Base-by-base conservation (phyloP, 2,797 vertebrate species). In the Lutra lutra region DNA sequence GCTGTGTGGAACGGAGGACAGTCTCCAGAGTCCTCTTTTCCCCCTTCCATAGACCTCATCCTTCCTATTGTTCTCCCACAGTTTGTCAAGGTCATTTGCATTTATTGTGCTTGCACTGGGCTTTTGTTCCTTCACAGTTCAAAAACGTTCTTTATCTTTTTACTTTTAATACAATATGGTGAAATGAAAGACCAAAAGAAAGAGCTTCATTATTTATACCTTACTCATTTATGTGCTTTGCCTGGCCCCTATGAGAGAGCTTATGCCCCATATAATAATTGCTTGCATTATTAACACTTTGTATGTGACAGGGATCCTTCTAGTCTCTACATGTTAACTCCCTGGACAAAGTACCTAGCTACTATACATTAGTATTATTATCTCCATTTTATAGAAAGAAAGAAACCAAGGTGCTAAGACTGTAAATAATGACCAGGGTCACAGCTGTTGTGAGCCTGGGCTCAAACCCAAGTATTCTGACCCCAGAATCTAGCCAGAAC, bases 161-260 rank as follows among this genome's bases (percentile, higher is more conserved):
- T 83, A 46, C 68, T 32, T 70, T 91, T 79, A 90, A 88, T 51
- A 92, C 77, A 82, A 79, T 89, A 38, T 38, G n/a, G 32, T 23
- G 58, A 87, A 93, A 92, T 88, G 18, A 92, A 87, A 86, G 35
- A 75, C 13, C 17, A 54, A 87, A 96, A 75, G 58, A 35, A 96
- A 80, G 64, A 35, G 13, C 32, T 91, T 92, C 23, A 18, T 43
- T 66, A 72, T 94, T 68, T 29, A 86, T 13, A 73, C 35, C 38
- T 78, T 20, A 68, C 23, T 94, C 20, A 17, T 54, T 66, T 66
- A 48, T 58, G n/a, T 62, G 58, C 68, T 90, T 40, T 35, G 32
- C 38, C 12, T 62, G 40, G 64, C 9, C 4, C 58, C 70, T 78
- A 17, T 54, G 51, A 54, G 51, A 68, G 66, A 73, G 15, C 32